A percentile compares a stretch with the other conserved stretches of the same genome.
Conservation (phyloP, 2,888 invertebrate species). For the Diachrysia chrysitis region DNA sequence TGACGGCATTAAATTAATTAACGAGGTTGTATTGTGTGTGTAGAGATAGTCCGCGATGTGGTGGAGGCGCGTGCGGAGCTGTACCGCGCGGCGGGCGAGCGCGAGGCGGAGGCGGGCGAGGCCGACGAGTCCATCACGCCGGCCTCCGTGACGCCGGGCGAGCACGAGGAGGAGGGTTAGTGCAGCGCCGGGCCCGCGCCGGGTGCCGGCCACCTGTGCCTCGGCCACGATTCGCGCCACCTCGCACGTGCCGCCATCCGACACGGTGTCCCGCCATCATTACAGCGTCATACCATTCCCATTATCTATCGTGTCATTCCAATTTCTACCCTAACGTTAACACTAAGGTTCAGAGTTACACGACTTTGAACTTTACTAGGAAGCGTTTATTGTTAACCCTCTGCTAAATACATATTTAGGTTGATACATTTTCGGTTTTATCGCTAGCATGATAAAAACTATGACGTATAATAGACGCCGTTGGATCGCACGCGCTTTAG, state of each 20-base stretch:
- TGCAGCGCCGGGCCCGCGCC: constrained; percentile 30
- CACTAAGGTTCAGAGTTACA: constrained; percentile 11
- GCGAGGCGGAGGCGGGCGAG: constrained; percentile 60
- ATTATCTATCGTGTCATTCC: constrained; percentile 58
- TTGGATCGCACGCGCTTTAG: too few species aligned
- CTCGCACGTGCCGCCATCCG: constrained; percentile 67
- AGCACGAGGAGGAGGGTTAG: constrained; percentile 66
- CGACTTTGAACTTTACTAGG: neutral
- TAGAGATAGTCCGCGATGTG: constrained; percentile 94
- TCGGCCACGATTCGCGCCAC: constrained; percentile 65
- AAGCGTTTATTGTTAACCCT: neutral
- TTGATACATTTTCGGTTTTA: constrained; percentile 21
- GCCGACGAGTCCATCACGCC: constrained; percentile 68
- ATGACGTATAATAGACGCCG: neutral
- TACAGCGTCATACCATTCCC: constrained; percentile 68
- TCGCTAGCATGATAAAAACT: constrained; percentile 7
- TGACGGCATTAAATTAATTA: neutral
- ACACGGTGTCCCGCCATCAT: constrained; percentile 66
- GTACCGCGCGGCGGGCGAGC: constrained; percentile 83
- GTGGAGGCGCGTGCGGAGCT: constrained; percentile 92
- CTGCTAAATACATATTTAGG: neutral
- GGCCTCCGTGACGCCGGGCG: constrained; percentile 61
- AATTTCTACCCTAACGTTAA: constrained; percentile 24
- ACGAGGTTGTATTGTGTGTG: neutral
- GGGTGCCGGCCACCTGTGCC: constrained; percentile 36